phyloP scores from a whole-genome alignment of 2,888 invertebrate genomes.

The Sepioteuthis lessoniana region DNA sequence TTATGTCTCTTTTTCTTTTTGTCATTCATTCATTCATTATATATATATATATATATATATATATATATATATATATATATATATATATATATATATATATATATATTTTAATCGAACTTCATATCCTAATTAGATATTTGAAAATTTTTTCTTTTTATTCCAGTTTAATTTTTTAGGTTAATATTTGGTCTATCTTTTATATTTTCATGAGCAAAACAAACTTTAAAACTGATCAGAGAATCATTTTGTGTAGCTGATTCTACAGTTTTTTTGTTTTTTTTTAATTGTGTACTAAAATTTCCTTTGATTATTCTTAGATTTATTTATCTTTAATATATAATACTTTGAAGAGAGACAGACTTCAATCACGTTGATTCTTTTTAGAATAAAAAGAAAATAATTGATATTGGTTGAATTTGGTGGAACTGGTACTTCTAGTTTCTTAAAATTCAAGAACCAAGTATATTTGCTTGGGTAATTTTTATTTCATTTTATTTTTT shows the following conservation, averaged over 20 bases:
- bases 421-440: too few relatives aligned
- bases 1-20: neutral
- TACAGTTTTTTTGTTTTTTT: neutral
- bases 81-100: neutral
- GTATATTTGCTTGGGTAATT: too few relatives aligned
- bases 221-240: neutral
- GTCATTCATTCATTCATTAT: neutral
- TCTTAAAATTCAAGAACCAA: too few relatives aligned
- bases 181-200: neutral
- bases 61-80: neutral
- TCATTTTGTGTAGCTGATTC: neutral
- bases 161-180: neutral
- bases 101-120: neutral
- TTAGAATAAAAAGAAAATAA: too few relatives aligned
- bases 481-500: too few relatives aligned
- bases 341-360: too few relatives aligned
- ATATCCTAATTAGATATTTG: neutral
- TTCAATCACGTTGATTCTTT: too few relatives aligned
- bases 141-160: neutral
- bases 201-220: neutral
- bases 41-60: neutral
- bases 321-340: too few relatives aligned
- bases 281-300: too few relatives aligned
- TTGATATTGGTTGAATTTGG: too few relatives aligned
- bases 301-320: too few relatives aligned